Percentiles rank a stretch among this genome's conserved stretches.
These are phyloP conservation scores for Hesperophylax magnus DNA, from an alignment of 1,140 invertebrate species.

Conservation along the genomic window DNA sequence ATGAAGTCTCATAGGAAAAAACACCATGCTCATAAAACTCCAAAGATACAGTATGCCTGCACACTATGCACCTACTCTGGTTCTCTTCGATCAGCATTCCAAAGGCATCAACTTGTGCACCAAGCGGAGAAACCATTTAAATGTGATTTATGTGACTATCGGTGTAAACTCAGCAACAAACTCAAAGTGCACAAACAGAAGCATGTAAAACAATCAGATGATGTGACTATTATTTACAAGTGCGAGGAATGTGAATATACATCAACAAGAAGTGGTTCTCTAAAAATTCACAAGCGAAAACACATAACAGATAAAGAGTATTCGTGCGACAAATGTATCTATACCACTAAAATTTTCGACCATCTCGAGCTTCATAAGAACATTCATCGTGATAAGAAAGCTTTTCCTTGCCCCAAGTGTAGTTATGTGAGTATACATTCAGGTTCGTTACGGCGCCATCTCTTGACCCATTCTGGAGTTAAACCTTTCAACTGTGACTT, in stretches of 20 bases:
- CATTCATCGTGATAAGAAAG: constrained; percentile 19
- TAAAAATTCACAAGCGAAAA: constrained; percentile 28
- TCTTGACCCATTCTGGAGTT: constrained; percentile 14
- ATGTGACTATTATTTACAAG: not conserved
- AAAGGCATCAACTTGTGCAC: constrained; percentile 20
- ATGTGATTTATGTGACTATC: constrained; percentile 26
- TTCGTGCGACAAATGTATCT: constrained; percentile 16
- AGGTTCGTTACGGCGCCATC: constrained; percentile 18
- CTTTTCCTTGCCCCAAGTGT: constrained; percentile 22
- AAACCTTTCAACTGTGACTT: constrained; percentile 28
- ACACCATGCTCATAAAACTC: not conserved
- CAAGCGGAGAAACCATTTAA: constrained; percentile 20
- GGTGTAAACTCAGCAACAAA: constrained; percentile 34
- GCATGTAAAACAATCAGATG: not conserved
- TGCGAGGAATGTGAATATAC: constrained; percentile 27
- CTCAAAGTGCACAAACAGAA: constrained; percentile 29
- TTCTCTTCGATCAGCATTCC: not conserved
- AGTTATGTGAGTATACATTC: constrained; percentile 24
- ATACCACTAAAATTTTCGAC: constrained; percentile 1
- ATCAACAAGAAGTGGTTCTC: not conserved
- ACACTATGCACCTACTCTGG: constrained; percentile 15
- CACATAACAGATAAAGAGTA: constrained; percentile 2
- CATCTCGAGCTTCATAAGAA: constrained; percentile 19
- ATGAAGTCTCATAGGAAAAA: constrained; percentile 22
- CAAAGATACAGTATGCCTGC: constrained; percentile 6